phyloP scores from a whole-genome alignment of 2,797 vertebrate genomes.

The Molossus alvarezi region DNA sequence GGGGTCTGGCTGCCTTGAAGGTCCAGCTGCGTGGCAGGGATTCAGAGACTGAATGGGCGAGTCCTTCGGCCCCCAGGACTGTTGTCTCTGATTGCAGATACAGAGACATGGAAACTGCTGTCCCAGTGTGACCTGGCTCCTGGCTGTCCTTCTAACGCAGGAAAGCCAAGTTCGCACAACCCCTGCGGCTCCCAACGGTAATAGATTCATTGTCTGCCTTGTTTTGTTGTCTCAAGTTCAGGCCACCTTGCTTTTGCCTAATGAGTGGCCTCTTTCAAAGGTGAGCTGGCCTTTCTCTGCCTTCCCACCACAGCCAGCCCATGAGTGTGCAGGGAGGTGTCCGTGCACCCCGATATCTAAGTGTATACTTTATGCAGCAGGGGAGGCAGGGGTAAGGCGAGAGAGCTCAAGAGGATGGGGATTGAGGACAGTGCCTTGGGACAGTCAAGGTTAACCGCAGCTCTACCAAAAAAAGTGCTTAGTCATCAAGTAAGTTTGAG shows the following conservation, averaged over 20 bases:
- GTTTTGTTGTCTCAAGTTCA: neutral
- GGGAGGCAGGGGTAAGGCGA: neutral
- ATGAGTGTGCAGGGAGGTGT: accelerated
- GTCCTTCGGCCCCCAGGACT: neutral
- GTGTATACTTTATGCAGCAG: neutral
- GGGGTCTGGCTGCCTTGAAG: neutral
- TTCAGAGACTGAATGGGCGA: neutral
- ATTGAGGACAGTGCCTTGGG: neutral
- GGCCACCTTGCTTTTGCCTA: conserved; percentile 22
- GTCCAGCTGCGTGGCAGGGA: neutral
- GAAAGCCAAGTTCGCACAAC: conserved; percentile 4
- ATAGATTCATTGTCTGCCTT: neutral
- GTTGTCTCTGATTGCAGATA: conserved; percentile 36
- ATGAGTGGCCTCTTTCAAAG: conserved; percentile 49
- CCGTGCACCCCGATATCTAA: accelerated
- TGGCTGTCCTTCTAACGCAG: neutral
- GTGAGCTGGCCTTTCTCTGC: conserved; percentile 33
- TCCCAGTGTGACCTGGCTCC: conserved; percentile 31
- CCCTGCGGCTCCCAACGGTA: neutral
- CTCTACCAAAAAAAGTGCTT: neutral
- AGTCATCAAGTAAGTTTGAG: neutral
- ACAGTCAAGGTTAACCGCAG: neutral
- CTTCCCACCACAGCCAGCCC: neutral
- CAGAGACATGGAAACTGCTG: neutral
- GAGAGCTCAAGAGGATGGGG: neutral